Conservation (phyloP, 1,140 invertebrate species). For the Mactra quadrangularis region DNA sequence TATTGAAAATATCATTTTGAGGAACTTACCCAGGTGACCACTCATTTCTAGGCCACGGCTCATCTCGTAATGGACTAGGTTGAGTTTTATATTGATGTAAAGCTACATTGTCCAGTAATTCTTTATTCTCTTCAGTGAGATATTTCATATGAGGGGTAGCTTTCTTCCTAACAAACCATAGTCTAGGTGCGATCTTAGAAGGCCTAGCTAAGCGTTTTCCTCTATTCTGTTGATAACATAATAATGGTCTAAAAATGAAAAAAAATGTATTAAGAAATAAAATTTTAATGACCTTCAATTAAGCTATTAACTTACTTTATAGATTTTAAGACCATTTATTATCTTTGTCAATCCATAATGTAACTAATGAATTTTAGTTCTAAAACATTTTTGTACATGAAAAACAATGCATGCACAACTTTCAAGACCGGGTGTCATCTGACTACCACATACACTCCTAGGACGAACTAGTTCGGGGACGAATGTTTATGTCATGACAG, state of each 20-base stretch:
- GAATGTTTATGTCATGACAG: no score
- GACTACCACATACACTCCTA: no score
- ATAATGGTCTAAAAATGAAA: slow-evolving; percentile 39
- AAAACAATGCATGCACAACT: no score
- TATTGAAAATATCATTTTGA: no score
- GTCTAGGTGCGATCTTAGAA: slow-evolving; percentile 7
- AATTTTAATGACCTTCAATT: background rate
- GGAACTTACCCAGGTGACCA: slow-evolving; percentile 87
- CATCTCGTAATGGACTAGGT: slow-evolving; percentile 86
- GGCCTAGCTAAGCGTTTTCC: slow-evolving; percentile 5
- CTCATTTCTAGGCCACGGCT: slow-evolving; percentile 84
- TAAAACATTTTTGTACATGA: no score
- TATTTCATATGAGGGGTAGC: slow-evolving; percentile 1
- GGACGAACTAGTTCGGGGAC: no score
- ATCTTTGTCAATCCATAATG: no score
- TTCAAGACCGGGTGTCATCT: no score
- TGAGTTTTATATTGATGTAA: slow-evolving; percentile 87
- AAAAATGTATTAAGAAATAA: background rate
- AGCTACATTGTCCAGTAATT: slow-evolving; percentile 92
- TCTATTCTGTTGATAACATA: slow-evolving; percentile 50
- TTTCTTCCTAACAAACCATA: slow-evolving; percentile 44
- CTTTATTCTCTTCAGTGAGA: slow-evolving; percentile 91
- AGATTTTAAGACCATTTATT: no score
- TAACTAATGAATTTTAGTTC: no score
- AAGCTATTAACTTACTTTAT: no score